A percentile compares a stretch with the other conserved stretches of the same genome.
Conservation (phyloP, 2,113 vertebrate genomes). For the Pedionomus torquatus region DNA sequence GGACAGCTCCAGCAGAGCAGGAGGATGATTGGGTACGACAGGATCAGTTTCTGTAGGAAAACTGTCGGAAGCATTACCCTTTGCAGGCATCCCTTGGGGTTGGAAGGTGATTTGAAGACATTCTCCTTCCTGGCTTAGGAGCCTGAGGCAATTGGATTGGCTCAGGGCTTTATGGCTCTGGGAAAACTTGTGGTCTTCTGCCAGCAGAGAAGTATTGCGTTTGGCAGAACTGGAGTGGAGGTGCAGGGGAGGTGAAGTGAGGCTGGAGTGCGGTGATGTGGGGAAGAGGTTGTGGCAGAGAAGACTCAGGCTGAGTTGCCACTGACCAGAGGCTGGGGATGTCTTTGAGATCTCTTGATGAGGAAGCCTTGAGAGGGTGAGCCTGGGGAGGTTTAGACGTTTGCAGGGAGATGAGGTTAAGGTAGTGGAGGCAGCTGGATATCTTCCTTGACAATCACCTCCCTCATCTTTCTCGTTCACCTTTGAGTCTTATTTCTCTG, state of each 20-base stretch:
- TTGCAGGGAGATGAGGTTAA: not conserved
- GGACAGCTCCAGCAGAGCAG: not conserved
- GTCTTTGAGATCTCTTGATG: not conserved
- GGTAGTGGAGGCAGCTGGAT: not conserved
- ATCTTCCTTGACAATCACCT: not conserved
- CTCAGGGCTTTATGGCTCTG: not conserved
- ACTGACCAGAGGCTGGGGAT: rapidly evolving
- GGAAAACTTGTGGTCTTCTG: not conserved
- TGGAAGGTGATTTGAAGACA: not conserved
- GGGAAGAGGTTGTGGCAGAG: not conserved
- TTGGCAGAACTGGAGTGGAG: not conserved
- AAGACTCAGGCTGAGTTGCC: not conserved
- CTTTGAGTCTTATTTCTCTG: not conserved
- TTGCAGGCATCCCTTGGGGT: not conserved
- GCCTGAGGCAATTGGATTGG: rapidly evolving
- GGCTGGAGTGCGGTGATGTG: rapidly evolving
- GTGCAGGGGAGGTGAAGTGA: rapidly evolving
- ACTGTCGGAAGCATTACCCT: not conserved
- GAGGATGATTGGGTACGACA: not conserved
- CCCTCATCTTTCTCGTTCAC: not conserved
- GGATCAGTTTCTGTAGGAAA: not conserved
- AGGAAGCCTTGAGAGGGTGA: not conserved
- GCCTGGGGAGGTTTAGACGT: not conserved
- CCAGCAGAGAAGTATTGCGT: not conserved
- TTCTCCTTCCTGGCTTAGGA: no score